A percentile compares a stretch with the other conserved stretches of the same genome.
Conservation (phyloP, 2,113 vertebrate genomes). For the Agapornis roseicollis region DNA sequence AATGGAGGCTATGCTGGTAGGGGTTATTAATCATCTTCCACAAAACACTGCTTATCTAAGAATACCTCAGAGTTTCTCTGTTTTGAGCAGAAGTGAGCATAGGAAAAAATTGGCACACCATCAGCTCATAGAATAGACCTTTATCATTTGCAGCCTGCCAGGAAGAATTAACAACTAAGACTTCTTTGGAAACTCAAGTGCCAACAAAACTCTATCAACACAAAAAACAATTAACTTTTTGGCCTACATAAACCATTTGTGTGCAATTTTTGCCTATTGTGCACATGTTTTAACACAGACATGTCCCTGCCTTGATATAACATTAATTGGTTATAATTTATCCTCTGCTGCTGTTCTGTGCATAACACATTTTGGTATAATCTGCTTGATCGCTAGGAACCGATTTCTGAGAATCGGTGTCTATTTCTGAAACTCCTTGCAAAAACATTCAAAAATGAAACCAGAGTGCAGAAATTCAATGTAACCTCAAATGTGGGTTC, state of each 20-base stretch:
- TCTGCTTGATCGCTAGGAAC: background rate
- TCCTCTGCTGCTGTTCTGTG: too few relatives aligned
- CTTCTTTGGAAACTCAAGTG: background rate
- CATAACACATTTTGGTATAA: background rate
- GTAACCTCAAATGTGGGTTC: background rate
- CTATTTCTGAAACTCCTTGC: background rate
- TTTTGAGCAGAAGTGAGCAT: background rate
- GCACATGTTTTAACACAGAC: background rate
- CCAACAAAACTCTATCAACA: background rate
- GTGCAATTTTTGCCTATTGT: background rate
- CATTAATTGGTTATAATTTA: background rate
- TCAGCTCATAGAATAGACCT: background rate
- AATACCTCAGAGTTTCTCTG: background rate
- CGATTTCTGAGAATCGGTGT: background rate
- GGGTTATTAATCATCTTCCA: background rate
- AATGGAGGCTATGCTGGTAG: background rate
- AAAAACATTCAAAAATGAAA: background rate
- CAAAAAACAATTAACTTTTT: background rate
- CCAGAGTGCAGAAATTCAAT: background rate
- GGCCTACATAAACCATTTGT: background rate
- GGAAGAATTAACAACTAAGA: background rate
- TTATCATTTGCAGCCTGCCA: background rate
- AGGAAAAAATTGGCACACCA: background rate
- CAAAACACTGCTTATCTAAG: background rate
- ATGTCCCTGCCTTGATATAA: background rate